phyloP scores from a whole-genome alignment of 2,888 invertebrate genomes.

The Caenorhabditis macrosperma region DNA sequence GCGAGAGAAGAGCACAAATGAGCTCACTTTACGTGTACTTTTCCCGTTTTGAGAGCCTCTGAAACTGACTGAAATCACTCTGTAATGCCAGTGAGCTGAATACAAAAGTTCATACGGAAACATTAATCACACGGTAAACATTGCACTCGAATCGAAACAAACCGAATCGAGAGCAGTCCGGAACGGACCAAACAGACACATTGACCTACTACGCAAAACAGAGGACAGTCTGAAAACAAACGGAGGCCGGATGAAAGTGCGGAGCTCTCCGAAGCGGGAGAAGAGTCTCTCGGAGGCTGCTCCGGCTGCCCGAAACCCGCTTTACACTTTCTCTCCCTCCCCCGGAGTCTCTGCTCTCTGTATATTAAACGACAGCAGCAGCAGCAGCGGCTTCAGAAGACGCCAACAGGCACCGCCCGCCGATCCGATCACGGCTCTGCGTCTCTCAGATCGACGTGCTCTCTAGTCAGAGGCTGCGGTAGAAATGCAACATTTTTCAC shows the following conservation, averaged over 20 bases:
- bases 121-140: too few species aligned
- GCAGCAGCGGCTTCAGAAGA: slow-evolving; percentile 26
- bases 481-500: slow-evolving; percentile 36
- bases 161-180: too few species aligned
- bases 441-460: slow-evolving; percentile 29
- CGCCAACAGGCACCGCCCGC: slow-evolving; percentile 51
- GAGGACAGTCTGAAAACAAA: not conserved
- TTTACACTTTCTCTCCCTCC: slow-evolving; percentile 31
- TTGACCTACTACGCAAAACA: too few species aligned
- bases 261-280: slow-evolving; percentile 7
- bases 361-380: slow-evolving; percentile 44
- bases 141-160: too few species aligned
- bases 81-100: too few species aligned
- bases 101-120: too few species aligned
- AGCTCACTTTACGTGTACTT: not conserved
- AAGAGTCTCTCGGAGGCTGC: slow-evolving; percentile 22
- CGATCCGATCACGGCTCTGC: slow-evolving; percentile 35
- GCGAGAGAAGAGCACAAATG: not conserved
- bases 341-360: slow-evolving; percentile 11
- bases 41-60: too few species aligned
- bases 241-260: not conserved
- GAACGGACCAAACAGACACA: too few species aligned
- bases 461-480: not conserved
- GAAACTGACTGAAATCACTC: too few species aligned
- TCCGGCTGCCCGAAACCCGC: slow-evolving; percentile 35